These are phyloP conservation scores for Arctocebus calabarensis DNA, from an alignment of 2,797 vertebrate genomes.

Conservation along the genomic window DNA sequence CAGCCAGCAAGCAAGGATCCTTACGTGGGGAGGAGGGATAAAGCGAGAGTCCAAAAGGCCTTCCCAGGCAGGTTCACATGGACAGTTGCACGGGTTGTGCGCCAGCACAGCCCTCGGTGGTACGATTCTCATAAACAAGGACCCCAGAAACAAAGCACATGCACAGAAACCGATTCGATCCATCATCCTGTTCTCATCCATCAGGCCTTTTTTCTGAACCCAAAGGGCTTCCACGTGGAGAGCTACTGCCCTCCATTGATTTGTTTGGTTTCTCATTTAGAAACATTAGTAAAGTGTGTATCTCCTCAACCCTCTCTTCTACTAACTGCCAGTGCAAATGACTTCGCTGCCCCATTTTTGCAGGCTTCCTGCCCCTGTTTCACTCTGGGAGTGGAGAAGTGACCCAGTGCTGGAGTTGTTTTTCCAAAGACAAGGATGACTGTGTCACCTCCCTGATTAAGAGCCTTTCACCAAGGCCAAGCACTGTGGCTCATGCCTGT, in stretches of 20 bases:
- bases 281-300: background rate
- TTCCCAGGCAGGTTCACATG: background rate
- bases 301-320: background rate
- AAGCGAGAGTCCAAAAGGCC: background rate
- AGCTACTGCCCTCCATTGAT: background rate
- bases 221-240: background rate
- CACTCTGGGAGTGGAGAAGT: background rate
- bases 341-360: background rate
- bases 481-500: no score
- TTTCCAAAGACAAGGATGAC: background rate
- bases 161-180: rapidly evolving
- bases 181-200: background rate
- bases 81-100: no score
- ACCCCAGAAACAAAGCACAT: background rate
- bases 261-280: background rate
- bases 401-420: background rate
- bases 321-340: background rate
- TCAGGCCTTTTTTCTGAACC: background rate
- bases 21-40: background rate
- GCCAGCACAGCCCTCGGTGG: background rate
- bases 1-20: background rate
- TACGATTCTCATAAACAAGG: background rate
- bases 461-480: background rate
- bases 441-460: background rate
- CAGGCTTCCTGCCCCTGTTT: background rate